Conservation (phyloP, 2,113 vertebrate species). For the Stigmatopora nigra region DNA sequence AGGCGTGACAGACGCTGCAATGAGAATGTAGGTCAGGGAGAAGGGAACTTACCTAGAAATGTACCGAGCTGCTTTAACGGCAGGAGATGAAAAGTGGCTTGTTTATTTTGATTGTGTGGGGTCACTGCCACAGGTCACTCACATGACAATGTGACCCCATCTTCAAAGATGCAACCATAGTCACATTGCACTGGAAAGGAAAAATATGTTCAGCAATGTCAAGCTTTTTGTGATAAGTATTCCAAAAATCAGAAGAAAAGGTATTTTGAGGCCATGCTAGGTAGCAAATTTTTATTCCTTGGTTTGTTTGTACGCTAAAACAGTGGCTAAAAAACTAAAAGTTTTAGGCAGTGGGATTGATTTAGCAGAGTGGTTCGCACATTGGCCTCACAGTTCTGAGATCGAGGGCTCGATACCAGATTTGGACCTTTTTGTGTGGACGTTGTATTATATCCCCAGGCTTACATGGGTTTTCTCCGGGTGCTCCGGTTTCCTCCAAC, state of each 20-base stretch:
- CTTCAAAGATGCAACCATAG: not conserved
- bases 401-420: conserved; percentile 3
- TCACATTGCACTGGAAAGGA: conserved; percentile 5
- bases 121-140: not conserved
- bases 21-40: conserved; percentile 42
- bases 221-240: not conserved
- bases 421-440: conserved; percentile 15
- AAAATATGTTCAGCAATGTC: conserved; percentile 9
- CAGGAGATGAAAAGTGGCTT: not conserved
- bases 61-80: conserved; percentile 1
- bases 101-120: conserved; percentile 10
- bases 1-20: conserved; percentile 1
- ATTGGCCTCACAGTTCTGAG: too few species aligned
- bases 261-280: not conserved
- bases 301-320: not conserved
- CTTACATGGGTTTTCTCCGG: not conserved
- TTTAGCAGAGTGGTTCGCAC: not conserved
- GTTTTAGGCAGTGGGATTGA: conserved; percentile 10
- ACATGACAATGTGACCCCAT: conserved; percentile 33
- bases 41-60: conserved; percentile 16
- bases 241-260: not conserved
- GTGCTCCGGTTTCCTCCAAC: too few species aligned
- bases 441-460: conserved; percentile 12
- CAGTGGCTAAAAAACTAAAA: not conserved
- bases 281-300: not conserved